Base-by-base conservation (phyloP, 2,888 invertebrate species). In the Campopleginae sp. region DNA sequence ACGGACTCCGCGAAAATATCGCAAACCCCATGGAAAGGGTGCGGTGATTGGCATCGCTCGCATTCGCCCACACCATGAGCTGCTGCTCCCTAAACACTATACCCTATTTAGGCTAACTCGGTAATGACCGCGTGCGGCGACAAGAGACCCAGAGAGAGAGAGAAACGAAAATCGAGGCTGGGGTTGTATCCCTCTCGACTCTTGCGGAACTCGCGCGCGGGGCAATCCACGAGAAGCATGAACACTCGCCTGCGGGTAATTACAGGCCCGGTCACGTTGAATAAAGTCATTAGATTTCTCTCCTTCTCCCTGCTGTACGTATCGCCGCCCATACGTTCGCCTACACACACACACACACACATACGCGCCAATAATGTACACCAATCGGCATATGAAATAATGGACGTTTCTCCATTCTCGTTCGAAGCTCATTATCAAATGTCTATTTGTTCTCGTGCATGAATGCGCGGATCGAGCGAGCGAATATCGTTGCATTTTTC, bases 261-360 rank as follows among this genome's bases (percentile, higher is more conserved):
- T 93, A 93, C 92, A 93, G 92, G 90, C 91, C 91, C 88, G 88
- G 88, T 90, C 90, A 91, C 90, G 90, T 92, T 92, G 91, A 92
- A 92, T 93, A 92, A 93, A 93, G 91, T 92, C 92, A 92, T 93
- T 92, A 92, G 90, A 91, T 92, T 92, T 91, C 91, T 91, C 89
- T 88, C 80, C 61, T 85, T 85, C 83, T 83, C 80, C 42, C 78
- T 38, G 38, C 33, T 2, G 6, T 38, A 38, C 38, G 38, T 38
- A 38, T 38, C 38, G 38, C 38, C 38, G n/a, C n/a, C n/a, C n/a
- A n/a, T n/a, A n/a, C n/a, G n/a, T n/a, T n/a, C n/a, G n/a, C n/a
- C n/a, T 70, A 80, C 78, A 78, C 77, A 68, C 58, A 48, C 19
- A 31, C 19, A 10, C 66, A 17, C 51, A 51, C 23, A 19, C 10